phyloP scores from a whole-genome alignment of 1,140 invertebrate genomes.

The Pollicipes pollicipes region DNA sequence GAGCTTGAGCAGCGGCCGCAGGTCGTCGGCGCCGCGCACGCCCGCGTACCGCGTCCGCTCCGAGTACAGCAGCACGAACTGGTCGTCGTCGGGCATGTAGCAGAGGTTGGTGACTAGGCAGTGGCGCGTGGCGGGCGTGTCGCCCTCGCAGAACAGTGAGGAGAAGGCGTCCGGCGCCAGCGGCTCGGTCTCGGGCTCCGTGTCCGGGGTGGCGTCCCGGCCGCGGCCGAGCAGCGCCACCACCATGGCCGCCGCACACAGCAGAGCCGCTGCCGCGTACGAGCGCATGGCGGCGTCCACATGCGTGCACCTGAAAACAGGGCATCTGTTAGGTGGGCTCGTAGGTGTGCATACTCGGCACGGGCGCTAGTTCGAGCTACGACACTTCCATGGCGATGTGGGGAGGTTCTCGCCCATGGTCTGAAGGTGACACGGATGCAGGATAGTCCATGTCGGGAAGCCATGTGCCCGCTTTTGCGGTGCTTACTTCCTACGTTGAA shows the following conservation, averaged over 20 bases:
- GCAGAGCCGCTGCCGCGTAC: background rate
- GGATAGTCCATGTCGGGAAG: too few relatives aligned
- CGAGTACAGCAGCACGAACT: background rate
- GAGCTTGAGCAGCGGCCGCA: background rate
- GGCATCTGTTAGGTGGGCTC: too few relatives aligned
- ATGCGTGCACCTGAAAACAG: too few relatives aligned
- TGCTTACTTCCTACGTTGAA: too few relatives aligned
- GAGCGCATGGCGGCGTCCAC: too few relatives aligned
- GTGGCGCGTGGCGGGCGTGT: background rate
- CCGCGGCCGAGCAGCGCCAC: background rate
- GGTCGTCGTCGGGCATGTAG: background rate
- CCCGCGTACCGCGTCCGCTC: background rate
- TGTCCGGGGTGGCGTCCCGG: background rate
- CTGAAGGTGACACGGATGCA: too few relatives aligned
- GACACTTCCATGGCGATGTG: too few relatives aligned
- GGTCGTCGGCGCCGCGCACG: background rate
- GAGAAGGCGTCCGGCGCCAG: slow-evolving; percentile 28
- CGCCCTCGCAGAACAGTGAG: background rate
- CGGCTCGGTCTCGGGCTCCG: background rate
- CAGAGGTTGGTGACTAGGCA: background rate
- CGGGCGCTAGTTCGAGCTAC: too few relatives aligned
- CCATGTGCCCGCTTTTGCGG: too few relatives aligned
- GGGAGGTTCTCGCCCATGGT: too few relatives aligned
- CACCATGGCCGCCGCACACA: background rate
- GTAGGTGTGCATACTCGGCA: too few relatives aligned